Conservation (phyloP, 2,113 vertebrate species). For the Hyaena hyaena region DNA sequence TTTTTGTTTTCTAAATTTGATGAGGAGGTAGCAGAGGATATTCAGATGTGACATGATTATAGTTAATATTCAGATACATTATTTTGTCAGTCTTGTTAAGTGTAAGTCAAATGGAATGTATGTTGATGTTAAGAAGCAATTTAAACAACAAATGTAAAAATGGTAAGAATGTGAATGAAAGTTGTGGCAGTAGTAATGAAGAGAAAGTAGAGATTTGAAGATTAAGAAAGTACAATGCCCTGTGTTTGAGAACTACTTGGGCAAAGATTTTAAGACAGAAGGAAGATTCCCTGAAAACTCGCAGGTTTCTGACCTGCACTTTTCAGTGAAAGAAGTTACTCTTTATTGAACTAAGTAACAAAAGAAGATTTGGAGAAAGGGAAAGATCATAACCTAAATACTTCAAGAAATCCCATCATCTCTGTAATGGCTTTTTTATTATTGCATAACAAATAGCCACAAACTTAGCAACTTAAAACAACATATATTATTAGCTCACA, state of each 20-base stretch:
- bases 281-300: background rate
- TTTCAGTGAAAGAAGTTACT: background rate
- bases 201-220: background rate
- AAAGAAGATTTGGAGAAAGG: background rate
- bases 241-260: background rate
- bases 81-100: background rate
- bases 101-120: background rate
- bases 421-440: background rate
- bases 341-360: background rate
- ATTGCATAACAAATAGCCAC: background rate
- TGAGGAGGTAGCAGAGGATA: background rate
- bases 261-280: background rate
- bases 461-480: background rate
- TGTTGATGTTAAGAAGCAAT: background rate
- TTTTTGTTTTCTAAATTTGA: background rate
- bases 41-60: background rate
- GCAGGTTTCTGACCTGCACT: background rate
- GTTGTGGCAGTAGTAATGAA: background rate
- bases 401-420: background rate
- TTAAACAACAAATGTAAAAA: background rate
- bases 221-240: background rate
- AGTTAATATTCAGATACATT: background rate
- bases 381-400: background rate
- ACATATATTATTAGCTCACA: background rate
- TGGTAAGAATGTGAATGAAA: background rate